Conservation (phyloP, 2,113 vertebrate species). For the Hylia prasina region DNA sequence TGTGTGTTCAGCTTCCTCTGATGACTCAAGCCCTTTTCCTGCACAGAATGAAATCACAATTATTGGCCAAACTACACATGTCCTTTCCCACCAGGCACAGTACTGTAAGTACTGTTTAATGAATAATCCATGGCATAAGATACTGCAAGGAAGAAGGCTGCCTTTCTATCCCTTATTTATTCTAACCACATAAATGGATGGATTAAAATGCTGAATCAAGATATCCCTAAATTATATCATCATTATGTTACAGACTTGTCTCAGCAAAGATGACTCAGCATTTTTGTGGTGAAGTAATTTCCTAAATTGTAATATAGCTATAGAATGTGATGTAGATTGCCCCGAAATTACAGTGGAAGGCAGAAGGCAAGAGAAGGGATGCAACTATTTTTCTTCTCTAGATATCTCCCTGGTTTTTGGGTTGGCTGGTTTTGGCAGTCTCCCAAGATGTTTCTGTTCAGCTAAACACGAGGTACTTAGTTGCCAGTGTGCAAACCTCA, state of each 20-base stretch:
- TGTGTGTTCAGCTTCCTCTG: background rate
- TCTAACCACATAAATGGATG: background rate
- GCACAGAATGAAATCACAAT: background rate
- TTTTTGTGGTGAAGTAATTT: background rate
- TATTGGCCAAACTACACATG: background rate
- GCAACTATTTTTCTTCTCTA: background rate
- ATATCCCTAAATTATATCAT: background rate
- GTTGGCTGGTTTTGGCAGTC: background rate
- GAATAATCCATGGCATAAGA: background rate
- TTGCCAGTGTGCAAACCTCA: background rate
- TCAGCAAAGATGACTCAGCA: background rate
- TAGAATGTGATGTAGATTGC: background rate
- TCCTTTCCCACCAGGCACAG: background rate
- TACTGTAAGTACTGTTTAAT: background rate
- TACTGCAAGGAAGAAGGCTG: background rate
- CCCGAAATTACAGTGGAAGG: background rate
- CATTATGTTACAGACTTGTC: background rate
- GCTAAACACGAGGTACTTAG: background rate
- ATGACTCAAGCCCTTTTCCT: background rate
- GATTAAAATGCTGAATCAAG: background rate
- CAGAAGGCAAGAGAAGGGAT: background rate
- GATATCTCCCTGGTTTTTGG: background rate
- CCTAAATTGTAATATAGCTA: background rate
- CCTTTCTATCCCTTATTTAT: background rate
- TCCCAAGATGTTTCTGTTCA: background rate